Evolutionary conservation across 2,888 invertebrate species (phyloP).

Genomic region (Ormyrus thymus): DNA sequence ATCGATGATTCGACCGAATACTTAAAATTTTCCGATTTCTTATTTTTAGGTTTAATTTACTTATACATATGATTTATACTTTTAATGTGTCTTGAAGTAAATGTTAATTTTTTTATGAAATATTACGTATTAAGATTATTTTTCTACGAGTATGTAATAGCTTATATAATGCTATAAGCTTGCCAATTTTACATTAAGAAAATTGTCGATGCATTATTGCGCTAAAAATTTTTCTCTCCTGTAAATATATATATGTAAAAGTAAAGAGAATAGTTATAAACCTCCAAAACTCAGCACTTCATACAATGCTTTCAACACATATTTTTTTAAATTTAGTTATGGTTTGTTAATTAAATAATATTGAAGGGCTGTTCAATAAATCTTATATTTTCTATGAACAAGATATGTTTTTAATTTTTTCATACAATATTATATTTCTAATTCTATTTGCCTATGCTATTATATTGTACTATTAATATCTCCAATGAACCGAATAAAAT

Average conservation of each 20-base stretch:
- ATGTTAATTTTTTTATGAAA: conserved; percentile 12
- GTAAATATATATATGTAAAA: conserved; percentile 8
- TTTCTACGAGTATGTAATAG: conserved; percentile 44
- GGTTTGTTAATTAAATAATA: conserved; percentile 11
- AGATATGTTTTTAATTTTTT: conserved; percentile 23
- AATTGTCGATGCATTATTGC: conserved; percentile 7
- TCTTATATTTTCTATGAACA: conserved; percentile 34
- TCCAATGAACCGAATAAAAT: no score
- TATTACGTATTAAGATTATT: conserved; percentile 42
- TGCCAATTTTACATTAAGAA: conserved; percentile 47
- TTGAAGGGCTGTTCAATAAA: conserved; percentile 27
- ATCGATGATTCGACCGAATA: no score
- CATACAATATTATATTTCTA: conserved; percentile 2
- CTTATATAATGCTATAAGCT: conserved; percentile 34
- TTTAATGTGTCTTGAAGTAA: no score
- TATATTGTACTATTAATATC: no score
- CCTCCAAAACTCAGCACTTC: conserved; percentile 1
- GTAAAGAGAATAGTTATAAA: not conserved
- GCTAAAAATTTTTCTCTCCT: conserved; percentile 15
- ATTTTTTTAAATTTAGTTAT: conserved; percentile 3
- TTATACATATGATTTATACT: no score
- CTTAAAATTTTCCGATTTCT: no score
- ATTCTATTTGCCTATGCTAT: not conserved
- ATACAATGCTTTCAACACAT: conserved; percentile 9
- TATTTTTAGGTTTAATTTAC: no score